Conservation (phyloP, 2,113 vertebrate genomes). For the Xiphophorus couchianus region DNA sequence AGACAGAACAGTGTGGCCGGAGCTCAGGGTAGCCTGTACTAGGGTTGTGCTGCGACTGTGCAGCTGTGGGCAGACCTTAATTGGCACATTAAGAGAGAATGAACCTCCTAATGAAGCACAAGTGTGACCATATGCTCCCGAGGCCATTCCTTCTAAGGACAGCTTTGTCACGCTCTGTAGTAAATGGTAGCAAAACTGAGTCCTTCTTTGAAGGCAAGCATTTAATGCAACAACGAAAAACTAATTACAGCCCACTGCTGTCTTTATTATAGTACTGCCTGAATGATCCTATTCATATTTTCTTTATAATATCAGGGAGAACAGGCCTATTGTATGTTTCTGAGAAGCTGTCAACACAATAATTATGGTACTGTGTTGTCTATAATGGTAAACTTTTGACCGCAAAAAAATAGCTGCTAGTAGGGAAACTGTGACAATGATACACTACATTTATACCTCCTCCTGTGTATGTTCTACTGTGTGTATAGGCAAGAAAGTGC, state of each 20-base stretch:
- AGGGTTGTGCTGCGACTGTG: conserved; percentile 19
- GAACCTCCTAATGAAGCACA: conserved; percentile 62
- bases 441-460: conserved; percentile 24
- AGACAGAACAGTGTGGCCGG: conserved; percentile 24
- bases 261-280: conserved; percentile 10
- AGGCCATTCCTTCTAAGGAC: conserved; percentile 33
- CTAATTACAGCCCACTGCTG: conserved; percentile 38
- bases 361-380: conserved; percentile 42
- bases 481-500: neutral
- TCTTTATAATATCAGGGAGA: conserved; percentile 20
- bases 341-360: conserved; percentile 25
- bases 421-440: conserved; percentile 25
- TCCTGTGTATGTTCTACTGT: conserved; percentile 8
- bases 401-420: conserved; percentile 15
- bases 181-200: conserved; percentile 52
- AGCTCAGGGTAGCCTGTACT: conserved; percentile 38
- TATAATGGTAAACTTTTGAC: conserved; percentile 45
- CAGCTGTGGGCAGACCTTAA: conserved; percentile 45
- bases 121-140: conserved; percentile 36
- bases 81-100: conserved; percentile 57
- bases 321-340: conserved; percentile 9
- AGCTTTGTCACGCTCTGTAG: conserved; percentile 56
- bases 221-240: conserved; percentile 40
- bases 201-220: conserved; percentile 42
- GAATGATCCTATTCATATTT: conserved; percentile 25